These are phyloP conservation scores for Acropternis orthonyx DNA, from an alignment of 2,797 vertebrate genomes.

Conservation along the genomic window DNA sequence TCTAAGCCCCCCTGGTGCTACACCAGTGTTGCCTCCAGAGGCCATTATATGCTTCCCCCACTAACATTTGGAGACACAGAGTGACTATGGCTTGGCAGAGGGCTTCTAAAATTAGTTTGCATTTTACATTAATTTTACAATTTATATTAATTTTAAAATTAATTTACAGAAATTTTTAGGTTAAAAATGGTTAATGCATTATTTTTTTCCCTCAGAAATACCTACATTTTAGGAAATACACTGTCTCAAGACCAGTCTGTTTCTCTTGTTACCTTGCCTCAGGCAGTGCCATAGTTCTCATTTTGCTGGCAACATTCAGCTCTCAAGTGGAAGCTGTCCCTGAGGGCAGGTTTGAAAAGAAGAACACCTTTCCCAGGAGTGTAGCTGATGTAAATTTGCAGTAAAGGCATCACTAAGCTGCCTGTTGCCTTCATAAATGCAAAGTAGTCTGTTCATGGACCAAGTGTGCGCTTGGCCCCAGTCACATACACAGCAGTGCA, in stretches of 20 bases:
- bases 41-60: fast-evolving
- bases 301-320: background rate
- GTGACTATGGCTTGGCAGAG: background rate
- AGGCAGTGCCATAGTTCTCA: background rate
- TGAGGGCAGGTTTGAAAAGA: background rate
- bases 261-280: background rate
- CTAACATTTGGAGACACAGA: background rate
- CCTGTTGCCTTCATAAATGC: background rate
- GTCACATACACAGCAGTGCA: background rate
- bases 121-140: background rate
- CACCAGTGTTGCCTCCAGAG: background rate
- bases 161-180: background rate
- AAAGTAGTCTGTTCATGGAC: background rate
- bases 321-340: background rate
- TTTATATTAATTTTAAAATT: background rate
- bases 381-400: background rate
- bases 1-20: background rate
- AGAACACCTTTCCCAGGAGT: background rate
- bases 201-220: background rate
- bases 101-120: background rate
- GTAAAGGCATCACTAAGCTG: background rate
- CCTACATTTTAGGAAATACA: background rate
- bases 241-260: background rate
- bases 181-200: background rate
- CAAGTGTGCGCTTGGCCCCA: background rate